These are phyloP conservation scores for Sinocyclocheilus anshuiensis DNA, from an alignment of 2,113 vertebrate species.

Conservation along the genomic window DNA sequence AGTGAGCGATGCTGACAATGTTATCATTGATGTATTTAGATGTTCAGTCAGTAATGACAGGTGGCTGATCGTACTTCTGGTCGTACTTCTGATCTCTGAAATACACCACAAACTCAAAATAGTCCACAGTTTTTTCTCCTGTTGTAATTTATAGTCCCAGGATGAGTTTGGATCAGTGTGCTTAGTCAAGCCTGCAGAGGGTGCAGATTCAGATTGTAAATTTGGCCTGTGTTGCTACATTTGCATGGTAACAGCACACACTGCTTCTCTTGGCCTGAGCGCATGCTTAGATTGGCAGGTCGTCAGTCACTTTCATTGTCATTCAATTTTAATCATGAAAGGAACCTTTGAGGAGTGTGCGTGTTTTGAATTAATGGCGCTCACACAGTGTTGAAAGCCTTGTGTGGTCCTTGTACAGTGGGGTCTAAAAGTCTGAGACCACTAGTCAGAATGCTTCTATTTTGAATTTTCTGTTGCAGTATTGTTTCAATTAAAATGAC, in stretches of 20 bases:
- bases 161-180: slow-evolving; percentile 56
- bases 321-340: slow-evolving; percentile 74
- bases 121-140: background rate
- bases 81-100: background rate
- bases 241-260: slow-evolving; percentile 49
- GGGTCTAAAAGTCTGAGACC: background rate
- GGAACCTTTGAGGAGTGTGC: slow-evolving; percentile 52
- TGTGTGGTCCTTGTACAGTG: background rate
- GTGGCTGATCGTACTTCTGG: background rate
- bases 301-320: slow-evolving; percentile 62
- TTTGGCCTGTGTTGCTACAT: slow-evolving; percentile 41
- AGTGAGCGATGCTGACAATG: background rate
- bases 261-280: slow-evolving; percentile 56
- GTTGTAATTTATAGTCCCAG: slow-evolving; percentile 14
- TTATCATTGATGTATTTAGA: background rate
- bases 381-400: background rate
- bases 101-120: background rate
- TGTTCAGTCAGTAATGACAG: background rate
- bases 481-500: background rate
- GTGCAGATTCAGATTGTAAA: slow-evolving; percentile 51
- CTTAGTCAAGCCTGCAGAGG: slow-evolving; percentile 51
- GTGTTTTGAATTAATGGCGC: background rate
- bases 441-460: background rate
- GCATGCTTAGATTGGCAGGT: slow-evolving; percentile 73
- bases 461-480: background rate